Percentiles rank a stretch among this genome's conserved stretches.
phyloP scores from a whole-genome alignment of 2,888 invertebrate genomes.

The Ophion ellenae region DNA sequence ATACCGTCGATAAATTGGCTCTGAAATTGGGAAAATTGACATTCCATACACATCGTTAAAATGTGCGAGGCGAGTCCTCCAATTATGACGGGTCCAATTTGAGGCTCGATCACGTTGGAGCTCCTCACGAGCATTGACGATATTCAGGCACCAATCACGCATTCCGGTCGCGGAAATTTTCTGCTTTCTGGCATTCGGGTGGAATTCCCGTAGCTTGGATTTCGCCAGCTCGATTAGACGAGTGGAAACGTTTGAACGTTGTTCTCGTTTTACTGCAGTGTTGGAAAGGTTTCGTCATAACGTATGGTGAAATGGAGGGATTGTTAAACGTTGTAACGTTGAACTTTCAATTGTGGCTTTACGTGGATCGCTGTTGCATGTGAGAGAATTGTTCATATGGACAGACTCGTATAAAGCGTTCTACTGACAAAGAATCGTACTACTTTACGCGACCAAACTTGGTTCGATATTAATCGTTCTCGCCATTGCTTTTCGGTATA shows the following conservation, averaged over 20 bases:
- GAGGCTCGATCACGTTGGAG: background rate
- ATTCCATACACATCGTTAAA: slow-evolving; percentile 1
- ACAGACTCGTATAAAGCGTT: background rate
- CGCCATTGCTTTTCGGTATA: background rate
- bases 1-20: background rate
- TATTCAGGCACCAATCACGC: background rate
- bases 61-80: background rate
- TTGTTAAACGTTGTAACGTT: background rate
- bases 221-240: background rate
- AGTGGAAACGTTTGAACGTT: background rate
- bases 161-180: background rate
- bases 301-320: background rate
- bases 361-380: background rate
- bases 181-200: background rate
- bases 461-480: background rate
- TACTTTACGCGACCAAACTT: background rate
- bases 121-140: background rate
- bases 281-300: background rate
- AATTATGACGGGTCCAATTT: background rate
- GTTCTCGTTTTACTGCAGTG: background rate
- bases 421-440: background rate
- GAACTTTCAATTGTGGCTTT: background rate
- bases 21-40: background rate
- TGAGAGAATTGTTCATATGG: background rate
- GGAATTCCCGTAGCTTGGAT: background rate